Base-by-base conservation (phyloP, 2,888 invertebrate genomes). In the Drosophila meridionalis region DNA sequence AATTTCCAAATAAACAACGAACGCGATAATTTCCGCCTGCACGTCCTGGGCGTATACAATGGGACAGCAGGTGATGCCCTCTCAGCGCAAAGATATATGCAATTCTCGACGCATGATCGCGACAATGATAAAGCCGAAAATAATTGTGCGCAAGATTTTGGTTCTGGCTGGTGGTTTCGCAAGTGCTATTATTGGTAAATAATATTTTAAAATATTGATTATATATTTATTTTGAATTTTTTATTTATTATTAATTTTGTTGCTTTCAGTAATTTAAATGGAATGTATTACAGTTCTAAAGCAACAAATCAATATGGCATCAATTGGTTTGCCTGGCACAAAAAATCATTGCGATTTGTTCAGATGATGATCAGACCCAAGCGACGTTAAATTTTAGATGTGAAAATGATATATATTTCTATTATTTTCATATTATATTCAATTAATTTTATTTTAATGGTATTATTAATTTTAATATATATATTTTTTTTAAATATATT, bases 91-190 rank as follows among this genome's bases (percentile, higher is more conserved):
- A 95, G 95, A 2, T 95, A 95, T 0, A 94, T 95, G 85, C 95
- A 95, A 88, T 96, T 96, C 84, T 95, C 96, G 0, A 95, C 96
- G 0, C 93, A 93, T 38, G 96, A 96, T 87, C 91, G 94, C 36
- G 96, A 96, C 88, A 95, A 95, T 70, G 96, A 96, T 83, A 94
- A 94, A 12, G 95, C 95, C 95, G 93, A 11, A 0, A 95, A 95
- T 2, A 95, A 94, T 61, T 96, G 96, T 89, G 95, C 96, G 0
- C 90, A 93, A 40, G 94, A 95, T 62, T 96, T 96, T 76, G 94
- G 94, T 1, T 96, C 96, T 0, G 96, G 95, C 3, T 96, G 96
- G 96, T 96, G 96, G 96, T 96, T 95, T 89, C 95, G 94, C 81
- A 94, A 95, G 47, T 96, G 96, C 78, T 96, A 96, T 80, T 95